A percentile compares a stretch with the other conserved stretches of the same genome.
Conservation (phyloP, 1,140 invertebrate genomes). For the Cepaea nemoralis region DNA sequence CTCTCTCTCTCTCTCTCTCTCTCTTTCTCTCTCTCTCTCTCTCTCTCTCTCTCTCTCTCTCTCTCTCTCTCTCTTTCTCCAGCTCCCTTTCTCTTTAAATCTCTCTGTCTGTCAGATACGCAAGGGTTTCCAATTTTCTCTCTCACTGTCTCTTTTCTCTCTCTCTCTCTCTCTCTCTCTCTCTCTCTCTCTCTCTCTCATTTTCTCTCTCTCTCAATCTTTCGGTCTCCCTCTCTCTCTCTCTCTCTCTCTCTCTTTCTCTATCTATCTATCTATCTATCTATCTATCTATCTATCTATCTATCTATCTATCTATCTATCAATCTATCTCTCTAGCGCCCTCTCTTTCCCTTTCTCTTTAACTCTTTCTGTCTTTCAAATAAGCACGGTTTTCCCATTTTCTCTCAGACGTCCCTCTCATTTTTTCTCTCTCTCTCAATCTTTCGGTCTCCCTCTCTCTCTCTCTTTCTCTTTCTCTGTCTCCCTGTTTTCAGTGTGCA, state of each 20-base stretch:
- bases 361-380: too few relatives aligned
- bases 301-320: neutral
- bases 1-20: neutral
- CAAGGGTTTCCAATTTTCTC: neutral
- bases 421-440: too few relatives aligned
- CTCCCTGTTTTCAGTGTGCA: too few relatives aligned
- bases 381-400: too few relatives aligned
- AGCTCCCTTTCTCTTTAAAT: neutral
- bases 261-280: neutral
- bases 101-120: neutral
- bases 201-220: neutral
- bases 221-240: neutral
- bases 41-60: neutral
- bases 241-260: neutral
- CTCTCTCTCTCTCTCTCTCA: neutral
- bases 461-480: too few relatives aligned
- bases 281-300: neutral
- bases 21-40: constrained; percentile 14
- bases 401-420: too few relatives aligned
- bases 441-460: too few relatives aligned
- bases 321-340: neutral
- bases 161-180: neutral
- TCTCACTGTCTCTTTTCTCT: neutral
- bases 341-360: neutral
- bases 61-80: neutral